Conservation (phyloP, 2,888 invertebrate species). For the Morpho deidamia region DNA sequence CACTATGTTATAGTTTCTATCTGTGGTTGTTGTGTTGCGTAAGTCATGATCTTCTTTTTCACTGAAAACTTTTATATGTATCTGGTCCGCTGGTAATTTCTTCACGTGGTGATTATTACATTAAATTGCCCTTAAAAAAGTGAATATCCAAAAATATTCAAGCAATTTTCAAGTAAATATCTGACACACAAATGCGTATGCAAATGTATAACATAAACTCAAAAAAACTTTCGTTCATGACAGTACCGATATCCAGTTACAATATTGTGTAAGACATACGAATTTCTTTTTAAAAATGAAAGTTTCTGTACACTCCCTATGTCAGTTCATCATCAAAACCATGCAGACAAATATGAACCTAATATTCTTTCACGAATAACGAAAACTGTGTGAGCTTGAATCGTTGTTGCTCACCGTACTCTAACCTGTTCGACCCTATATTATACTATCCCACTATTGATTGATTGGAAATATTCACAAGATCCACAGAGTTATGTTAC, state of each 20-base stretch:
- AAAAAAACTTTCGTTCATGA: slow-evolving; percentile 18
- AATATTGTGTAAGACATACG: slow-evolving; percentile 30
- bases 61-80: no score
- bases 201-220: slow-evolving; percentile 19
- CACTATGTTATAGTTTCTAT: no score
- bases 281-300: slow-evolving; percentile 35
- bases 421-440: slow-evolving; percentile 22
- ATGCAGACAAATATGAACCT: slow-evolving; percentile 26
- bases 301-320: slow-evolving; percentile 25
- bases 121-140: no score
- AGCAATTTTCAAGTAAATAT: no score
- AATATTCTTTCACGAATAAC: slow-evolving; percentile 28
- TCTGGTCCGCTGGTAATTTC: no score
- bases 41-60: no score
- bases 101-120: no score
- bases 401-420: slow-evolving; percentile 5
- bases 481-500: neutral
- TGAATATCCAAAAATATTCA: no score
- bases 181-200: neutral
- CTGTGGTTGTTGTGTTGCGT: no score
- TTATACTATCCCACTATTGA: slow-evolving; percentile 12
- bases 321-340: slow-evolving; percentile 25
- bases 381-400: slow-evolving; percentile 25
- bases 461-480: slow-evolving; percentile 1
- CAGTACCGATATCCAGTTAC: slow-evolving; percentile 21